A percentile compares a stretch with the other conserved stretches of the same genome.
Evolutionary conservation across 2,888 invertebrate species (phyloP).

Genomic region (Antheraea assamensis): DNA sequence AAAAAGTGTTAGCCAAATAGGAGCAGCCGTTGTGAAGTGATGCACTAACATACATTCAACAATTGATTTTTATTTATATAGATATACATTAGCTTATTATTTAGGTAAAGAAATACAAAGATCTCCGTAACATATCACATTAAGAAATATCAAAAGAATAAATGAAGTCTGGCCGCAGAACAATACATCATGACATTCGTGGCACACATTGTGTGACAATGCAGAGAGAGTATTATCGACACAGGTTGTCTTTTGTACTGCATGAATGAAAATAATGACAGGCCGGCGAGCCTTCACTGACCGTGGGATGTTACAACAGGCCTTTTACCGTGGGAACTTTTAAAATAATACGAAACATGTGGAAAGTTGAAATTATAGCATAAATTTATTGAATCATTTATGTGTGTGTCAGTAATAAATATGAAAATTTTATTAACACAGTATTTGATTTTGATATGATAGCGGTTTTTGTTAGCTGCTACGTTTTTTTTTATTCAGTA

Average conservation of each 20-base stretch:
- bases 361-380: not conserved
- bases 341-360: slow-evolving; percentile 21
- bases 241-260: slow-evolving; percentile 25
- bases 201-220: slow-evolving; percentile 19
- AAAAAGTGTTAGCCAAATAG: no score
- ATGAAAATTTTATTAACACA: not conserved
- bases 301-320: slow-evolving; percentile 50
- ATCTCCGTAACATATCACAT: not conserved
- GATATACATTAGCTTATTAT: not conserved
- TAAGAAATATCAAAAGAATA: not conserved
- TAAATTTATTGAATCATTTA: not conserved
- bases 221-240: slow-evolving; percentile 17
- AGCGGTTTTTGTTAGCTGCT: no score
- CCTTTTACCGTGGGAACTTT: slow-evolving; percentile 52
- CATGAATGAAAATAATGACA: slow-evolving; percentile 20
- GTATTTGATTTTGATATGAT: not conserved
- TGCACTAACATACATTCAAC: no score
- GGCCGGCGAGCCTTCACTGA: slow-evolving; percentile 29
- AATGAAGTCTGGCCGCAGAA: not conserved
- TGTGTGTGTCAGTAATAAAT: not conserved
- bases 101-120: not conserved
- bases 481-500: no score
- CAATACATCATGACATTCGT: slow-evolving; percentile 1
- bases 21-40: no score
- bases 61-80: no score